phyloP scores from a whole-genome alignment of 1,140 invertebrate species.

The Hydropsyche tenuis region DNA sequence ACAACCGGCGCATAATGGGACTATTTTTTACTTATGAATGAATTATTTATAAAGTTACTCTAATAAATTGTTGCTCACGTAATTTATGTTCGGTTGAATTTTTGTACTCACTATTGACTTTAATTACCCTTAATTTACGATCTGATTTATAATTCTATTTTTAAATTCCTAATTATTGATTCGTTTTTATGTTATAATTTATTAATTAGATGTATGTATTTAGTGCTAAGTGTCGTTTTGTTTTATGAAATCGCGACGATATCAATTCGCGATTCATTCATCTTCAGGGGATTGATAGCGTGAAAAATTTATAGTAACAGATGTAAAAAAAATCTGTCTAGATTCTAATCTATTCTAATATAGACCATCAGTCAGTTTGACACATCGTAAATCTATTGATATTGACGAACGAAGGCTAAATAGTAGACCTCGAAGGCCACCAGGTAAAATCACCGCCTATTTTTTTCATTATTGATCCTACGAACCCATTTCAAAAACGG shows the following conservation, averaged over 20 bases:
- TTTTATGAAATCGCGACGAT: too few relatives aligned
- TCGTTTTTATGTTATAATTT: background rate
- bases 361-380: conserved; percentile 16
- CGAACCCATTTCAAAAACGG: too few relatives aligned
- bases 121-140: too few relatives aligned
- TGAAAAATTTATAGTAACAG: conserved; percentile 8
- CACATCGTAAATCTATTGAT: conserved; percentile 20
- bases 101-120: too few relatives aligned
- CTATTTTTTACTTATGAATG: too few relatives aligned
- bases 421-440: conserved; percentile 10
- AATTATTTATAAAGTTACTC: too few relatives aligned
- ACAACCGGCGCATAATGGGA: too few relatives aligned
- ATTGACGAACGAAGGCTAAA: conserved; percentile 21
- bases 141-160: too few relatives aligned
- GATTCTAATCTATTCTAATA: conserved; percentile 25
- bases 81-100: too few relatives aligned
- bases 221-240: too few relatives aligned
- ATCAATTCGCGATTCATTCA: conserved; percentile 2
- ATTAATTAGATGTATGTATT: background rate
- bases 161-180: background rate
- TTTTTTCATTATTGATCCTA: background rate
- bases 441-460: background rate
- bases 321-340: conserved; percentile 12
- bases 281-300: background rate
- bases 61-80: too few relatives aligned